A percentile compares a stretch with the other conserved stretches of the same genome.
phyloP scores from a whole-genome alignment of 2,113 vertebrate genomes.

The Amphiprion percula region DNA sequence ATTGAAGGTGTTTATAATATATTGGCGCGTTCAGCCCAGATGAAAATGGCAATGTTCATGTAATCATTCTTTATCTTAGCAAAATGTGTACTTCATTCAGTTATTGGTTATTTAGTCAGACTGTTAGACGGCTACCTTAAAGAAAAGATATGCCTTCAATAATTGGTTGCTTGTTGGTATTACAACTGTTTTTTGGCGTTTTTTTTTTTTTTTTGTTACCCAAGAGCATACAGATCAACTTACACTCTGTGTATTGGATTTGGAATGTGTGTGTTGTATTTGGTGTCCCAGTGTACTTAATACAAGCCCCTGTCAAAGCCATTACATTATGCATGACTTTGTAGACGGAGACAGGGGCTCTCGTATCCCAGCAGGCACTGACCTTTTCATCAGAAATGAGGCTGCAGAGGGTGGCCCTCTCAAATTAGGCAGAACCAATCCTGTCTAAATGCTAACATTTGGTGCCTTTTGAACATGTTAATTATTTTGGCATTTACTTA shows the following conservation, averaged over 20 bases:
- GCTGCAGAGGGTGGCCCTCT: constrained; percentile 16
- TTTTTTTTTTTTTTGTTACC: too few species aligned
- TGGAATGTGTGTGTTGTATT: constrained; percentile 10
- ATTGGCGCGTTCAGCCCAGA: too few species aligned
- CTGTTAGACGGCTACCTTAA: background rate
- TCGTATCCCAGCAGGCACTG: constrained; percentile 31
- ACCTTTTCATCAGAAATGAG: constrained; percentile 49
- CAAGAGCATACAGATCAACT: background rate
- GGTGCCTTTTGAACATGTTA: constrained; percentile 12
- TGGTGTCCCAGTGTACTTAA: background rate
- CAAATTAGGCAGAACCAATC: background rate
- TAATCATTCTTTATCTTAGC: background rate
- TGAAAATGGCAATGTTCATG: too few species aligned
- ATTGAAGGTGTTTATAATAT: background rate
- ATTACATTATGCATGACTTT: constrained; percentile 34
- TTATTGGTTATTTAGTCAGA: background rate
- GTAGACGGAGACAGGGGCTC: background rate
- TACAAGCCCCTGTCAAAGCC: constrained; percentile 24
- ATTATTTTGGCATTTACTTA: constrained; percentile 48
- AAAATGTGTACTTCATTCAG: background rate
- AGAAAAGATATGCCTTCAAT: background rate
- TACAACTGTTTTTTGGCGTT: background rate
- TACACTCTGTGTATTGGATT: background rate
- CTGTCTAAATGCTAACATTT: constrained; percentile 33
- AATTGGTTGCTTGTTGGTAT: background rate